A percentile compares a stretch with the other conserved stretches of the same genome.
phyloP scores from a whole-genome alignment of 2,888 invertebrate genomes.

The Caenorhabditis doughertyi region DNA sequence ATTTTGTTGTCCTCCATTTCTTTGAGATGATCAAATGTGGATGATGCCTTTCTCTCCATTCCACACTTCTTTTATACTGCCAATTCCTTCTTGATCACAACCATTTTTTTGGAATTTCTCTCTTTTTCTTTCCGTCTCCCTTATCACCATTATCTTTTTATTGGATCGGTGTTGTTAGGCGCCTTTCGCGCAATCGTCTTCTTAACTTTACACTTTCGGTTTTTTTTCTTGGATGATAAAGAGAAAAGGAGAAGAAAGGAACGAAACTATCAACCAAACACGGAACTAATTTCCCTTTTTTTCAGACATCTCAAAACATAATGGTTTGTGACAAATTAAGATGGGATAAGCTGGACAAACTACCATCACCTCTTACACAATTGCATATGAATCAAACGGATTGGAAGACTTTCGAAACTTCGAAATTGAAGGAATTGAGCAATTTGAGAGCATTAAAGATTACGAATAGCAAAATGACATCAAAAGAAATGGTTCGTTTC shows the following conservation, averaged over 20 bases:
- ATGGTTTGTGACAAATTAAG: constrained; percentile 67
- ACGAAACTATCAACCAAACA: constrained; percentile 19
- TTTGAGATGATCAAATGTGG: constrained; percentile 40
- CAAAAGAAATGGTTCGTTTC: constrained; percentile 67
- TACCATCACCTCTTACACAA: constrained; percentile 65
- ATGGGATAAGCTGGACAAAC: constrained; percentile 60
- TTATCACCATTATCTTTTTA: background rate
- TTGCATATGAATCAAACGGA: constrained; percentile 65
- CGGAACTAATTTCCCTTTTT: constrained; percentile 34
- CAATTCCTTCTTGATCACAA: constrained; percentile 20
- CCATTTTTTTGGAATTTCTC: constrained; percentile 16
- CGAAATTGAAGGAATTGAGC: constrained; percentile 31
- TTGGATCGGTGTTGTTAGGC: background rate
- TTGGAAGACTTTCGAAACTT: constrained; percentile 64
- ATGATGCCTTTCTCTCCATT: constrained; percentile 34
- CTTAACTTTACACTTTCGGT: constrained; percentile 40
- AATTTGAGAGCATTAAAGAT: constrained; percentile 60
- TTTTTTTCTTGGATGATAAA: constrained; percentile 54
- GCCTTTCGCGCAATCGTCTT: background rate
- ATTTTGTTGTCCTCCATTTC: constrained; percentile 69
- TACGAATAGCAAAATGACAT: constrained; percentile 59
- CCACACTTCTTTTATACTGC: constrained; percentile 41
- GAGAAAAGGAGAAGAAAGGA: background rate
- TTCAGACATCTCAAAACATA: constrained; percentile 69
- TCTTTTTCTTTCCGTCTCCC: constrained; percentile 13